Evolutionary conservation across 2,797 vertebrate species (phyloP).

Genomic region (Anisognathus igniventris): DNA sequence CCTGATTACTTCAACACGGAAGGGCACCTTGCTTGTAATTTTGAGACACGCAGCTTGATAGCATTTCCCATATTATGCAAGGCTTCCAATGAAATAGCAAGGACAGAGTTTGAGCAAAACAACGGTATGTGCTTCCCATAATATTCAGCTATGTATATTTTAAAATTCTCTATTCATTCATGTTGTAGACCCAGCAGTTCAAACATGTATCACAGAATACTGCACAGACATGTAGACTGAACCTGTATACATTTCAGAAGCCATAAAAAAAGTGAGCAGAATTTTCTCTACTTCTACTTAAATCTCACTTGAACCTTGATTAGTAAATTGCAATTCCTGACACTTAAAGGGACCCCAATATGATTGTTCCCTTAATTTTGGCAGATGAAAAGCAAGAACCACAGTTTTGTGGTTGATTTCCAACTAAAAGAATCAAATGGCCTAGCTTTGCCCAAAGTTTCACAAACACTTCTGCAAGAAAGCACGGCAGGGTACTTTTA

Average conservation of each 20-base stretch:
- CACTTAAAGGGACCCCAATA: background rate
- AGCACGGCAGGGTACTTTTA: background rate
- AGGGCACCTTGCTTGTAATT: background rate
- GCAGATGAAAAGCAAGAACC: background rate
- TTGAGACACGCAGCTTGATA: background rate
- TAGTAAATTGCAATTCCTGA: background rate
- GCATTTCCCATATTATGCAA: background rate
- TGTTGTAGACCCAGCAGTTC: background rate
- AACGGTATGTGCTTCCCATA: background rate
- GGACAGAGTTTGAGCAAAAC: background rate
- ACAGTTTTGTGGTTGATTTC: background rate
- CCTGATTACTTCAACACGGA: background rate
- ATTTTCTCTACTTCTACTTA: background rate
- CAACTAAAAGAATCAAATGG: background rate
- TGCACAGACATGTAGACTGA: background rate
- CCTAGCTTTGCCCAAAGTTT: background rate
- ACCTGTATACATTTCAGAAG: background rate
- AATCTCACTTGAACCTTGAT: background rate
- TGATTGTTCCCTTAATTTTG: background rate
- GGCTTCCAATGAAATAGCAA: background rate
- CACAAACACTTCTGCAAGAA: background rate
- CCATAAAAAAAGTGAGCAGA: background rate
- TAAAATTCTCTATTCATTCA: background rate
- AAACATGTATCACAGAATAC: background rate
- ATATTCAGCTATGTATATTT: background rate